phyloP scores from a whole-genome alignment of 2,797 vertebrate species.

The Sebastes steindachneri region DNA sequence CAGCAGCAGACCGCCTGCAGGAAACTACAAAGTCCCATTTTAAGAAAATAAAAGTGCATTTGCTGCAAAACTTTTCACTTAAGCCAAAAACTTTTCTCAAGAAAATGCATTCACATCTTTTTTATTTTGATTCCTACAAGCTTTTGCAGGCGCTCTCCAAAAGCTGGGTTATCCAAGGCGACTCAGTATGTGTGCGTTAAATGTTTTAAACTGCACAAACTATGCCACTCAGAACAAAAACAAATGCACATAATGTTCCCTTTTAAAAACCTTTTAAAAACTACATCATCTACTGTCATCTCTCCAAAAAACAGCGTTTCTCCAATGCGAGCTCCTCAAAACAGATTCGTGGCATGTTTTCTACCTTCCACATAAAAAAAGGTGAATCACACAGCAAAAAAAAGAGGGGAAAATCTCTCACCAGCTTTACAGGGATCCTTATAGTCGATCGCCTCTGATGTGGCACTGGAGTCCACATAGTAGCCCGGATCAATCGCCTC shows the following conservation, averaged over 20 bases:
- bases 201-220: conserved; percentile 69
- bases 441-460: conserved; percentile 86
- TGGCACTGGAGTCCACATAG: conserved; percentile 82
- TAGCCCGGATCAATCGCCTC: conserved; percentile 83
- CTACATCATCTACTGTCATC: conserved; percentile 80
- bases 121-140: conserved; percentile 9
- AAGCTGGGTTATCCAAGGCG: conserved; percentile 8
- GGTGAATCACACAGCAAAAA: conserved; percentile 43
- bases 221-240: conserved; percentile 53
- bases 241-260: conserved; percentile 63
- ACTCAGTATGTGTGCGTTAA: conserved; percentile 4
- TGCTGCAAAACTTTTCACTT: conserved; percentile 62
- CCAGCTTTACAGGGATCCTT: conserved; percentile 90
- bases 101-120: conserved; percentile 10
- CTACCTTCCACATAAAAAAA: conserved; percentile 51
- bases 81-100: conserved; percentile 58
- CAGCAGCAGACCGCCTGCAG: neutral
- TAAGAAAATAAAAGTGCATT: conserved; percentile 13
- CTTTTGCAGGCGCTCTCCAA: conserved; percentile 11
- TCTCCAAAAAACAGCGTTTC: conserved; percentile 35
- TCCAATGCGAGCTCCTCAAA: conserved; percentile 35
- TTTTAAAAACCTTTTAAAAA: conserved; percentile 50
- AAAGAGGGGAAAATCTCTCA: conserved; percentile 58
- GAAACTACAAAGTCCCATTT: neutral
- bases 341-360: conserved; percentile 78